phyloP scores from a whole-genome alignment of 2,888 invertebrate genomes.

The Pristionchus fissidentatus region DNA sequence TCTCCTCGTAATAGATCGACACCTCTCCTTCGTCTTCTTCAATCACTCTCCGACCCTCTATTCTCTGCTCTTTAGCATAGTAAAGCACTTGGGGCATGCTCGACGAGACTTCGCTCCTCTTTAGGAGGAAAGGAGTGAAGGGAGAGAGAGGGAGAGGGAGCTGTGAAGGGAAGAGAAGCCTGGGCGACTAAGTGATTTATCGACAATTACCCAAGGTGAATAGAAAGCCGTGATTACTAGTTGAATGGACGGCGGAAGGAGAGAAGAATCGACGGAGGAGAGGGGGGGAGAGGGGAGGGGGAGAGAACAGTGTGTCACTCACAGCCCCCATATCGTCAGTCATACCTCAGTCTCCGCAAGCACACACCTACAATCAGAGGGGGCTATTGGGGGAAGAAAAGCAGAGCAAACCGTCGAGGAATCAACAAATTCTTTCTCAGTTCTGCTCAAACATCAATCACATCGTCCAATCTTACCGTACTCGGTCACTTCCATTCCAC shows the following conservation, averaged over 20 bases:
- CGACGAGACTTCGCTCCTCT: slow-evolving; percentile 10
- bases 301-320: background rate
- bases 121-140: background rate
- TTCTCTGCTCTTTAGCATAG: slow-evolving; percentile 34
- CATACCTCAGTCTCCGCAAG: background rate
- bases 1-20: background rate
- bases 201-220: slow-evolving; percentile 48
- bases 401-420: background rate
- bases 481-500: background rate
- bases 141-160: background rate
- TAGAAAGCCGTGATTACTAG: slow-evolving; percentile 37
- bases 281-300: background rate
- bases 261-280: slow-evolving; percentile 45
- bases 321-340: no score
- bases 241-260: slow-evolving; percentile 29
- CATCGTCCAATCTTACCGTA: background rate
- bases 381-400: background rate
- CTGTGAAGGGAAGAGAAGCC: slow-evolving; percentile 31
- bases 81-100: slow-evolving; percentile 31
- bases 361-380: background rate
- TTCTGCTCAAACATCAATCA: slow-evolving; percentile 3
- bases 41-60: slow-evolving; percentile 22
- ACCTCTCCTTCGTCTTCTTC: slow-evolving; percentile 10
- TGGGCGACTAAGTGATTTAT: slow-evolving; percentile 45
- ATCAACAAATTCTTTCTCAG: slow-evolving; percentile 2